phyloP scores from a whole-genome alignment of 2,797 vertebrate genomes.

The Eidolon dupreanum region DNA sequence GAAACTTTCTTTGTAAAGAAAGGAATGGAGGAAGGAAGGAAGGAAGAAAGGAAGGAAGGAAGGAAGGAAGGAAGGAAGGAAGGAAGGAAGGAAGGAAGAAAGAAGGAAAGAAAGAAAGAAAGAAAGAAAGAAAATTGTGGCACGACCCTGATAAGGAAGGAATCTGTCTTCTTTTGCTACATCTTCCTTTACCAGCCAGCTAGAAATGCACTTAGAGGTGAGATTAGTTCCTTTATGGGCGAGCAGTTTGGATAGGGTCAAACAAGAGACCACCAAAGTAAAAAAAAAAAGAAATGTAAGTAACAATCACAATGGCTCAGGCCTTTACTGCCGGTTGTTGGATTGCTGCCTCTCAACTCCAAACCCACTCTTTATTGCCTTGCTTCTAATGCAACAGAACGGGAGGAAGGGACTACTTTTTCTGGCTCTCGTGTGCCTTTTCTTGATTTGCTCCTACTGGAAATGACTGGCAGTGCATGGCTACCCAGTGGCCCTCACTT shows the following conservation, averaged over 20 bases:
- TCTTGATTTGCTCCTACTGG: neutral
- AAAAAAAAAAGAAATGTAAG: neutral
- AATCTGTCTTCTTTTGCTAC: neutral
- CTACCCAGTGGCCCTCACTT: neutral
- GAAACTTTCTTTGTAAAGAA: too few relatives aligned
- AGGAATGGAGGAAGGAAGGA: too few relatives aligned
- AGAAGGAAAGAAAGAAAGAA: too few relatives aligned
- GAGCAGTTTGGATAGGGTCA: neutral
- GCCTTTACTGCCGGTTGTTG: neutral
- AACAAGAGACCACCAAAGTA: neutral
- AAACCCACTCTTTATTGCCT: neutral
- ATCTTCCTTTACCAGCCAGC: neutral
- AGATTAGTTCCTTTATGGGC: neutral
- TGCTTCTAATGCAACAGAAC: neutral
- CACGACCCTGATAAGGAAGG: neutral
- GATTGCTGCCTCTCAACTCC: neutral
- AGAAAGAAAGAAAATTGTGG: neutral
- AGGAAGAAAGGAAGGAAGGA: too few relatives aligned
- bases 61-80: too few relatives aligned
- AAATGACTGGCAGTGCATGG: neutral
- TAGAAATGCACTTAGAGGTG: neutral
- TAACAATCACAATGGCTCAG: neutral
- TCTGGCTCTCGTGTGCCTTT: neutral
- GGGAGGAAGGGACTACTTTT: neutral
- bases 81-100: too few relatives aligned